Evolutionary conservation across 2,113 vertebrate genomes (phyloP), one percentile per base, ranked within the genome.

Genomic region (Amblyopsis rosae): DNA sequence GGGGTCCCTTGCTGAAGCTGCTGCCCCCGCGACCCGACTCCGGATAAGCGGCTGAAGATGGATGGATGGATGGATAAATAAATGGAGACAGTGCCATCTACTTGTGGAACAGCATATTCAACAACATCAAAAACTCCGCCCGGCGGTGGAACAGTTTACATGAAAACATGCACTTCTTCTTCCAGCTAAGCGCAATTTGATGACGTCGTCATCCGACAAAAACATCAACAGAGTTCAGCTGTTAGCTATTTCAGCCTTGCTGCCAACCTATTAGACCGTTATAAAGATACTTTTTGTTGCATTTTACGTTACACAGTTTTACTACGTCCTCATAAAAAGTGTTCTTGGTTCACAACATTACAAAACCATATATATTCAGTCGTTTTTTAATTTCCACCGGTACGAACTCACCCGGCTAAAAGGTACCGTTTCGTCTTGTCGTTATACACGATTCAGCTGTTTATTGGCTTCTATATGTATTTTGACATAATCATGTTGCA

Each of bases 211-310:
- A 53, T 60, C 62, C 60, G 87, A 83, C 76, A 69, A 80, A 70
- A 86, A 86, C 79, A 88, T 82, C 74, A 86, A 85, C 82, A 89
- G 50, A 75, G 48, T 70, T 79, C 80, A 86, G 83, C 85, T 88
- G 85, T 75, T 81, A 75, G 77, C 70, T 69, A 72, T 17, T 26
- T 57, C 51, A 13, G 12, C 12, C 12, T 53, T 41, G 35, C 6
- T 41, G 3, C 35, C 35, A 41, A 41, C 35, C 35, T 41, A 6
- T 6, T 13, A 53, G 51, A 13, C 51, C 51, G 13, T 3, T 59
- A 1, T 2, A 19, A 46, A 10, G 12, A 1, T 15, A 4, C 5
- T 54, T 26, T 19, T 26, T 26, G 26, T 26, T 26, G 26, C 3
- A 26, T 26, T 26, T 26, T 26, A 26, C 26, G 2, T 26, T 3